A percentile compares a stretch with the other conserved stretches of the same genome.
phyloP scores from a whole-genome alignment of 1,140 invertebrate species.

The Portunus trituberculatus region DNA sequence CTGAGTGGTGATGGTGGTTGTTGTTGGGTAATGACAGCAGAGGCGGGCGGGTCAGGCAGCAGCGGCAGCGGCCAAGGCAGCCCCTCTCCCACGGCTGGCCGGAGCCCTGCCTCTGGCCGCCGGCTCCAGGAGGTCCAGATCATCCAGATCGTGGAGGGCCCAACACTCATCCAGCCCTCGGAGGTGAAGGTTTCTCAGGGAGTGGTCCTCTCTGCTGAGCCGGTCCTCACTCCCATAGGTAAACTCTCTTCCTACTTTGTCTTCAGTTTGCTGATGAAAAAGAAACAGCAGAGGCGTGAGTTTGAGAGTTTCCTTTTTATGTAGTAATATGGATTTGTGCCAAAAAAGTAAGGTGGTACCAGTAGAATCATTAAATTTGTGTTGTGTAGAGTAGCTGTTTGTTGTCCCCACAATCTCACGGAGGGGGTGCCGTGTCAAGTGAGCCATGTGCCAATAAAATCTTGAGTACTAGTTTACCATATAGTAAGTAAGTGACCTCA shows the following conservation, averaged over 20 bases:
- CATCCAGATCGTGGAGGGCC: constrained; percentile 82
- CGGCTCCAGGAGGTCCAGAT: constrained; percentile 81
- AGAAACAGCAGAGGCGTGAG: constrained; percentile 57
- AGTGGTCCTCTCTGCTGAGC: constrained; percentile 88
- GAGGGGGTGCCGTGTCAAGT: constrained; percentile 42
- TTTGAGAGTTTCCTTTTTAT: constrained; percentile 39
- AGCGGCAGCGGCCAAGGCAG: constrained; percentile 53
- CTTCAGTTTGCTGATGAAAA: constrained; percentile 52
- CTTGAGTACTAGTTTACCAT: background rate
- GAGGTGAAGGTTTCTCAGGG: constrained; percentile 89
- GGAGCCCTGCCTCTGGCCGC: constrained; percentile 77
- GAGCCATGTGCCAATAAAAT: background rate
- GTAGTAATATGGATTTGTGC: constrained; percentile 45
- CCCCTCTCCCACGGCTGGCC: constrained; percentile 62
- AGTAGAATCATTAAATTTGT: constrained; percentile 9
- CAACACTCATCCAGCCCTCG: constrained; percentile 88
- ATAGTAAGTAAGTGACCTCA: background rate
- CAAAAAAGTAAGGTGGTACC: constrained; percentile 23
- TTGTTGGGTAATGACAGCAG: constrained; percentile 76
- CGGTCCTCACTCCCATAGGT: constrained; percentile 90
- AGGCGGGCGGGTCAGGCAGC: constrained; percentile 71
- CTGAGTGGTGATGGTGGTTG: constrained; percentile 73
- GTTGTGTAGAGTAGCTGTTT: constrained; percentile 11
- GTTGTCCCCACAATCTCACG: constrained; percentile 12
- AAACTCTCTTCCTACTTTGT: constrained; percentile 77